Percentiles rank a stretch among this genome's conserved stretches.
phyloP scores from a whole-genome alignment of 2,113 vertebrate species.

The Cnemophilus loriae region DNA sequence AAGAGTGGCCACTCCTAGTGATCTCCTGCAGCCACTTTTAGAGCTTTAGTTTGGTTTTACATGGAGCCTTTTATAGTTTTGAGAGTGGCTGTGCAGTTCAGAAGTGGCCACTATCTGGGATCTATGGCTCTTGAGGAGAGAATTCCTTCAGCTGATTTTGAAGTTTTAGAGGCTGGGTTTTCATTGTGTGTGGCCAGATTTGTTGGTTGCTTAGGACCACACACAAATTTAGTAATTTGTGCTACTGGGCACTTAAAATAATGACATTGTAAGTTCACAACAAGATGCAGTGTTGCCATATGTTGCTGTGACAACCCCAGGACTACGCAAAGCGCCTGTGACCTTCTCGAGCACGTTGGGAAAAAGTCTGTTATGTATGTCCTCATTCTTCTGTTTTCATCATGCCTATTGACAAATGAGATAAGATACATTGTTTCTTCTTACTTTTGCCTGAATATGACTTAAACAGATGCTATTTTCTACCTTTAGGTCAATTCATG shows the following conservation, averaged over 20 bases:
- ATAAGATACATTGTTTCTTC: background rate
- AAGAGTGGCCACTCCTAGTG: slow-evolving; percentile 32
- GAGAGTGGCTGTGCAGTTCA: slow-evolving; percentile 51
- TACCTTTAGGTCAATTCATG: background rate
- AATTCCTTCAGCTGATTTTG: slow-evolving; percentile 53
- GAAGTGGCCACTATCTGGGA: slow-evolving; percentile 52
- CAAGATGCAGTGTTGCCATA: background rate
- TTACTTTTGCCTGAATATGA: background rate
- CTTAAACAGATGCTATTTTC: background rate
- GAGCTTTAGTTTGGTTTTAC: slow-evolving; percentile 55
- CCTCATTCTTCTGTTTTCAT: background rate
- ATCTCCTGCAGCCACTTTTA: slow-evolving; percentile 55
- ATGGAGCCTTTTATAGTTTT: slow-evolving; percentile 50
- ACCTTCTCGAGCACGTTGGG: background rate
- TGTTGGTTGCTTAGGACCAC: slow-evolving; percentile 56
- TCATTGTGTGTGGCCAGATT: slow-evolving; percentile 56
- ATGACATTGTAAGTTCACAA: background rate
- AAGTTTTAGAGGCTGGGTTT: slow-evolving; percentile 41
- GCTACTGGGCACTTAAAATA: slow-evolving; percentile 53
- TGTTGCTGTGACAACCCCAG: background rate
- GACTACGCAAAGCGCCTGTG: background rate
- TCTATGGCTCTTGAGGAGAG: slow-evolving; percentile 37
- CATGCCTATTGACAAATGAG: background rate
- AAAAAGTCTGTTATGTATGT: background rate
- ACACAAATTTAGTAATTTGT: slow-evolving; percentile 39